Conservation (phyloP, 2,888 invertebrate genomes). For the Glaucopsyche alexis region DNA sequence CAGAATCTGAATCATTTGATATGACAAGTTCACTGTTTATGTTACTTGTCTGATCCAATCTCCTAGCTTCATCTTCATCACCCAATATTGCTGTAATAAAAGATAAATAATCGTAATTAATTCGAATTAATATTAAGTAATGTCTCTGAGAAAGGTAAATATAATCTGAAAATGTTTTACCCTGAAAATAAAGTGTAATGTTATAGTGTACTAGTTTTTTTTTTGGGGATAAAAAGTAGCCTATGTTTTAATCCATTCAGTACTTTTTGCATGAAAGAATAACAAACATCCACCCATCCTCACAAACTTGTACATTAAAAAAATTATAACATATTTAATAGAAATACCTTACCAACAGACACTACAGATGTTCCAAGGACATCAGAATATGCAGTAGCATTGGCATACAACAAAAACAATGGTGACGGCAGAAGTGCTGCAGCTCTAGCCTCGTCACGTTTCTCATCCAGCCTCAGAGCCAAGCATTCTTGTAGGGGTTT, state of each 20-base stretch:
- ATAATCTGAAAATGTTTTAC: neutral
- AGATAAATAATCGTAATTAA: neutral
- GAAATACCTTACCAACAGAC: slow-evolving; percentile 60
- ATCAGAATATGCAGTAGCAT: slow-evolving; percentile 89
- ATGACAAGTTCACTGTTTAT: slow-evolving; percentile 76
- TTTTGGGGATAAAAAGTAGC: no score
- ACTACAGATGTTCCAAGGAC: slow-evolving; percentile 81
- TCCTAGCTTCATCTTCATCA: slow-evolving; percentile 85
- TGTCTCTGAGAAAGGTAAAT: neutral
- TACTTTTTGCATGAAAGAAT: slow-evolving; percentile 18
- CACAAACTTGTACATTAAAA: no score
- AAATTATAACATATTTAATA: no score
- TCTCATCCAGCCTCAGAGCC: slow-evolving; percentile 88
- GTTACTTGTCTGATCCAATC: slow-evolving; percentile 77
- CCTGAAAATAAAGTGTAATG: no score
- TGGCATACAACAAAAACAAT: slow-evolving; percentile 92
- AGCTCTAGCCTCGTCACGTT: slow-evolving; percentile 87
- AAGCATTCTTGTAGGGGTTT: slow-evolving; percentile 94
- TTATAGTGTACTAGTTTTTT: no score
- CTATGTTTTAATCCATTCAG: slow-evolving; percentile 30
- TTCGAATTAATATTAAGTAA: neutral
- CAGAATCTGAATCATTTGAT: slow-evolving; percentile 84
- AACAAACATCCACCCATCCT: no score
- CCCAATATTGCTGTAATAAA: slow-evolving; percentile 78
- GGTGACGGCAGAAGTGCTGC: slow-evolving; percentile 89